These are phyloP conservation scores for Heterocephalus glaber DNA, from an alignment of 2,113 vertebrate species.

Conservation along the genomic window DNA sequence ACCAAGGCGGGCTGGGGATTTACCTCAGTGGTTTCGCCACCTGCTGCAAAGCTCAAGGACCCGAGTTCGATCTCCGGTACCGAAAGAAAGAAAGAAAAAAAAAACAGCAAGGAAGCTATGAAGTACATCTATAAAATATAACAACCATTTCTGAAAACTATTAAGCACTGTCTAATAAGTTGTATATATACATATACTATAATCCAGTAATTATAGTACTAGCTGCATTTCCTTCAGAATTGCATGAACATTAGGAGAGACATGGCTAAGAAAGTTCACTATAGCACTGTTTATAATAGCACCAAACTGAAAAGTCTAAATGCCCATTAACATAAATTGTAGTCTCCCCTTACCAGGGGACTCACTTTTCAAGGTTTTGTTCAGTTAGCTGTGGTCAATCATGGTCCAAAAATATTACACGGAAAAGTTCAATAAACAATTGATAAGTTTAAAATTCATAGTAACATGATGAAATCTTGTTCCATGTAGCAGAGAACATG, in stretches of 20 bases:
- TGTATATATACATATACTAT: background rate
- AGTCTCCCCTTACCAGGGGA: background rate
- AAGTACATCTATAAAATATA: background rate
- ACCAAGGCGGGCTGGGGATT: too few relatives aligned
- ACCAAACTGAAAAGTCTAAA: background rate
- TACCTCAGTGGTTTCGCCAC: too few relatives aligned
- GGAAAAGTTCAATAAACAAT: background rate
- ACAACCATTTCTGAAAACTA: slow-evolving; percentile 20
- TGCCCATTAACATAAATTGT: background rate
- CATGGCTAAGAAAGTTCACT: background rate
- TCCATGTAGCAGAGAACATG: background rate
- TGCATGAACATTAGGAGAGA: background rate
- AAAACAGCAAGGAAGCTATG: too few relatives aligned
- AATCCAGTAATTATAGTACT: slow-evolving; percentile 25
- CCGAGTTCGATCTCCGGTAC: too few relatives aligned
- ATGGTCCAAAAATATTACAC: background rate
- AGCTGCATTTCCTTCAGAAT: slow-evolving; percentile 8
- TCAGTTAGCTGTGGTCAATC: background rate
- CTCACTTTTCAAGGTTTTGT: background rate
- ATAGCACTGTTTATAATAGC: background rate
- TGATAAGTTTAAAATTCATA: background rate
- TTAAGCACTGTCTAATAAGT: background rate
- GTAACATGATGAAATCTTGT: background rate
- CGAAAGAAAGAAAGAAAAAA: too few relatives aligned
- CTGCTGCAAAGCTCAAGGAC: too few relatives aligned